Evolutionary conservation across 2,113 vertebrate genomes (phyloP).

Genomic region (Stomatorhinus ivindoensis): DNA sequence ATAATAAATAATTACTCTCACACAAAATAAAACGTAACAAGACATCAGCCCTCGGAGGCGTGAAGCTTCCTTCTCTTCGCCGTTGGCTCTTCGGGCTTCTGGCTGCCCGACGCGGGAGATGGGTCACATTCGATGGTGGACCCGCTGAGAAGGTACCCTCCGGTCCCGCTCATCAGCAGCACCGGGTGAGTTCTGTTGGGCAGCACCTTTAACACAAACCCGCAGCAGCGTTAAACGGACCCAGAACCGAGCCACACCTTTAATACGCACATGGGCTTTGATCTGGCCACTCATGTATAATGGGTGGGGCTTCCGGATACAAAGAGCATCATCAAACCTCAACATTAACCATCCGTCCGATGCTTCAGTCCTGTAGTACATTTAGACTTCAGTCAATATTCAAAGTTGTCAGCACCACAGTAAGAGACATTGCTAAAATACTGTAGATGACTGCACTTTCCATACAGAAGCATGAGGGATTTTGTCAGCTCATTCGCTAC

Average conservation of each 20-base stretch:
- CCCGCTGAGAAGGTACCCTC: slow-evolving; percentile 86
- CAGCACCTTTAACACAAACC: slow-evolving; percentile 66
- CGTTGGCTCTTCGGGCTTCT: slow-evolving; percentile 63
- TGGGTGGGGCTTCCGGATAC: neutral
- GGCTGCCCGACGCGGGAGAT: slow-evolving; percentile 41
- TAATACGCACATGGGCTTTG: neutral
- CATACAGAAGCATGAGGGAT: neutral
- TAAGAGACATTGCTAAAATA: neutral
- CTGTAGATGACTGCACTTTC: neutral
- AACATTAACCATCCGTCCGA: neutral
- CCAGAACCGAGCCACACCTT: neutral
- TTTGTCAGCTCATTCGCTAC: neutral
- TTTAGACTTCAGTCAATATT: neutral
- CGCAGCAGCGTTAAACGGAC: neutral
- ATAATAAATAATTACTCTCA: neutral
- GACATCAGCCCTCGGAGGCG: slow-evolving; percentile 52
- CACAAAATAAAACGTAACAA: neutral
- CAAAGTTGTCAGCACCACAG: neutral
- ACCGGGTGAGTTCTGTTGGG: slow-evolving; percentile 89
- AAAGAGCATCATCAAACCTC: neutral
- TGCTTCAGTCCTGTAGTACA: too few species aligned
- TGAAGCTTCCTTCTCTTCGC: slow-evolving; percentile 75
- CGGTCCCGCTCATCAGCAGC: slow-evolving; percentile 86
- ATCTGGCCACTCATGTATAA: neutral
- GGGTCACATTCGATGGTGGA: slow-evolving; percentile 67